Base-by-base conservation (phyloP, 2,888 invertebrate species). In the Synanthedon vespiformis region DNA sequence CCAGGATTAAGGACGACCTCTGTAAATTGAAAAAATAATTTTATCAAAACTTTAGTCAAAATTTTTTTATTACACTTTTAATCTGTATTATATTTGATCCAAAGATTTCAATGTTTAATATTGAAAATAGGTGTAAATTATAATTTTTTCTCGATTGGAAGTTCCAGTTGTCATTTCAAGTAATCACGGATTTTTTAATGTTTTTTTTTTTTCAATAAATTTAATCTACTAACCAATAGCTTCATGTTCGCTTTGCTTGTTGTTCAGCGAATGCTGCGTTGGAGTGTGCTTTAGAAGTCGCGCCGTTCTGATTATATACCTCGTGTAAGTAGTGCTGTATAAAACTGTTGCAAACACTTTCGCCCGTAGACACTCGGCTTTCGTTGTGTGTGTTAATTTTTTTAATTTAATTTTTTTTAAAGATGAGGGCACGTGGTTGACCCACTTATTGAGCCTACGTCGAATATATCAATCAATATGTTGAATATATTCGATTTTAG, bases 171-270 rank as follows among this genome's bases (percentile, higher is more conserved):
- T 48, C 40, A 41, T 8, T 34, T 34, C 40, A 16, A 16, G 22
- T 49, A n/a, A 14, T 41, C 16, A 49, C 41, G 13, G 14, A 14
- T 14, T 16, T 49, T 53, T 53, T 49, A n/a, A 49, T 2, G 4
- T 16, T 18, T 48, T 10, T 34, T 8, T 10, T 44, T 44, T 44
- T 27, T 54, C 40, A 59, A 60, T 63, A 5, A 22, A 34, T 10
- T 34, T 34, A 10, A 57, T 61, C 55, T 78, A 85, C 86, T 80
- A 73, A 87, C 87, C 87, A 85, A 70, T 74, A 86, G 72, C 74
- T 79, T 85, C 87, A 87, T 86, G 58, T 70, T 87, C 87, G 86
- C 87, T 77, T 85, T 69, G 76, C 80, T 78, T 68, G 75, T 65
- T 67, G 69, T 74, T 72, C 77, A 85, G 86, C 86, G 86, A 86